phyloP scores from a whole-genome alignment of 2,888 invertebrate species.

The Volucella bombylans region DNA sequence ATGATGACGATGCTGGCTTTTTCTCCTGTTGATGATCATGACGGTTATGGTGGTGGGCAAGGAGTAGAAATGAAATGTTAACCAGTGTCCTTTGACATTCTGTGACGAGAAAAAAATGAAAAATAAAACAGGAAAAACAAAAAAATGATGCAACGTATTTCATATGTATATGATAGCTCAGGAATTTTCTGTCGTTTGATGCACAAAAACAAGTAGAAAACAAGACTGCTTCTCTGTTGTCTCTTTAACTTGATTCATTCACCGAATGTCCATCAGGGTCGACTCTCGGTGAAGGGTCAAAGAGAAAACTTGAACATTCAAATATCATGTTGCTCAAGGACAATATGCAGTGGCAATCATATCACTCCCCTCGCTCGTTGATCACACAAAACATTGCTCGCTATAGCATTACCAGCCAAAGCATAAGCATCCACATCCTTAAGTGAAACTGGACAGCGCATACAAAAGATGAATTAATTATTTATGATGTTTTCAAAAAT shows the following conservation, averaged over 20 bases:
- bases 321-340: constrained; percentile 36
- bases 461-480: constrained; percentile 53
- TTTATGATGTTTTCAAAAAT: constrained; percentile 53
- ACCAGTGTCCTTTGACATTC: constrained; percentile 73
- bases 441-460: constrained; percentile 20
- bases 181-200: constrained; percentile 41
- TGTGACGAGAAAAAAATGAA: constrained; percentile 22
- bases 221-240: constrained; percentile 24
- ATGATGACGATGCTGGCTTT: constrained; percentile 54
- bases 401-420: neutral
- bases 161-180: constrained; percentile 19
- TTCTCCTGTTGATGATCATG: constrained; percentile 50
- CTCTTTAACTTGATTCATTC: constrained; percentile 53
- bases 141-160: constrained; percentile 21
- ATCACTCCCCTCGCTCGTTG: constrained; percentile 43
- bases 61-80: constrained; percentile 63
- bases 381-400: constrained; percentile 45
- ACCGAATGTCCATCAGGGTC: constrained; percentile 57
- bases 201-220: constrained; percentile 18
- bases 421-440: constrained; percentile 27
- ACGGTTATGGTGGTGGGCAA: constrained; percentile 33
- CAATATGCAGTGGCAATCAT: constrained; percentile 25
- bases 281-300: constrained; percentile 35
- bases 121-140: constrained; percentile 45
- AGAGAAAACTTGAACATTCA: constrained; percentile 21